Base-by-base conservation (phyloP, 2,797 vertebrate species). In the Valencia hispanica region DNA sequence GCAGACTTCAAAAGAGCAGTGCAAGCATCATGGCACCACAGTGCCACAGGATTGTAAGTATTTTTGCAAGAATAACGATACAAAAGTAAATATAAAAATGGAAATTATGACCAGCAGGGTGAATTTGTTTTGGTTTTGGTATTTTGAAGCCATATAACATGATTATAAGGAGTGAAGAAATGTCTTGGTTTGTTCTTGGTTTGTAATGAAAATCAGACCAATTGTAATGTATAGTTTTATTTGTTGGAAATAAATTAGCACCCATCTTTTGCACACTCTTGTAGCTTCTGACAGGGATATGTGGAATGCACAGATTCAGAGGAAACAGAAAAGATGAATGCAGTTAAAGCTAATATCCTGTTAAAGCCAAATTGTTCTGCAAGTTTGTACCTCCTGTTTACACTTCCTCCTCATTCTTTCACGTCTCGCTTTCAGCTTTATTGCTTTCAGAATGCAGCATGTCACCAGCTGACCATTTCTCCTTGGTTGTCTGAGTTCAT, bases 381-480 rank as follows among this genome's bases (percentile, higher is more conserved):
- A 83, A 85, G 79, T 87, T 59, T 85, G 78, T 82, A 61, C 39
- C 77, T 84, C 57, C 41, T 41, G 68, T 74, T 80, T 78, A 72
- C 72, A 74, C 80, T 71, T 70, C 84, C 76, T 78, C 75, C 57
- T 72, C 70, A 79, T 76, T 70, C 73, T 83, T 73, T 85, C 82
- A 87, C 30, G 20, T 84, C 74, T 86, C 86, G 81, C 81, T 79
- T 81, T 77, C 75, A 74, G 76, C 92, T 88, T 88, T 90, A 93
- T 93, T 82, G 75, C 75, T 81, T 91, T 85, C 89, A 89, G 89
- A 89, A 92, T 88, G 88, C 86, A 90, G 89, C 89, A 84, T 87
- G 87, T 89, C 88, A 90, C 91, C 92, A 89, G 85, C 80, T 78
- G 80, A 91, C 84, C 88, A 73, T 83, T 85, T 87, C 77, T 82